These are phyloP conservation scores for Physella acuta DNA, from an alignment of 1,140 invertebrate species.

Conservation along the genomic window DNA sequence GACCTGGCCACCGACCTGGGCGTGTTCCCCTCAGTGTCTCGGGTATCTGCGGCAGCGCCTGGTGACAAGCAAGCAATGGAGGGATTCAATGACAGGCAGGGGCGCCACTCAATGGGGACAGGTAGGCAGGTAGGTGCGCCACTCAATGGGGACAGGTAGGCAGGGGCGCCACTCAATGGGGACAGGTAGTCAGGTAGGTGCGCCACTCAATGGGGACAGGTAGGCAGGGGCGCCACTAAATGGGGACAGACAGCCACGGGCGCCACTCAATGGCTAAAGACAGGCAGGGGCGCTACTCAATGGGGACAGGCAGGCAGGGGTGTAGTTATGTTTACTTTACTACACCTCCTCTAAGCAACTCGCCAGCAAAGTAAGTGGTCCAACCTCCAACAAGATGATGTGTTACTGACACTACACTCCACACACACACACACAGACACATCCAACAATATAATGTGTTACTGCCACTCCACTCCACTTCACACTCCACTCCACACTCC, in stretches of 20 bases:
- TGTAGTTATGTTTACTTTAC: too few species aligned
- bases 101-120: background rate
- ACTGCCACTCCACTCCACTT: too few species aligned
- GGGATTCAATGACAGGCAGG: background rate
- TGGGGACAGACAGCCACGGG: background rate
- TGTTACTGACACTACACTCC: too few species aligned
- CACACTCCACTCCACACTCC: too few species aligned
- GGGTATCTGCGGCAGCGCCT: background rate
- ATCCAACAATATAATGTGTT: too few species aligned
- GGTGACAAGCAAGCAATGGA: background rate
- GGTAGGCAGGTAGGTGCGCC: background rate
- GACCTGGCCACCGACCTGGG: background rate
- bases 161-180: background rate
- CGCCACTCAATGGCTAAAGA: background rate
- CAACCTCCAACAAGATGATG: too few species aligned
- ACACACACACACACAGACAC: too few species aligned
- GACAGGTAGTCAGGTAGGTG: background rate
- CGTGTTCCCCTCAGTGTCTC: background rate
- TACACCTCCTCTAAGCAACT: too few species aligned
- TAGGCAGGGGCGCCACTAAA: background rate
- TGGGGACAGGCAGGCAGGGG: background rate
- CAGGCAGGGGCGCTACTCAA: background rate
- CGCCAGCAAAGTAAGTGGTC: too few species aligned
- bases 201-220: background rate
- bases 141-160: background rate